Evolutionary conservation across 2,888 invertebrate species (phyloP).

Genomic region (Nephrotoma appendiculata): DNA sequence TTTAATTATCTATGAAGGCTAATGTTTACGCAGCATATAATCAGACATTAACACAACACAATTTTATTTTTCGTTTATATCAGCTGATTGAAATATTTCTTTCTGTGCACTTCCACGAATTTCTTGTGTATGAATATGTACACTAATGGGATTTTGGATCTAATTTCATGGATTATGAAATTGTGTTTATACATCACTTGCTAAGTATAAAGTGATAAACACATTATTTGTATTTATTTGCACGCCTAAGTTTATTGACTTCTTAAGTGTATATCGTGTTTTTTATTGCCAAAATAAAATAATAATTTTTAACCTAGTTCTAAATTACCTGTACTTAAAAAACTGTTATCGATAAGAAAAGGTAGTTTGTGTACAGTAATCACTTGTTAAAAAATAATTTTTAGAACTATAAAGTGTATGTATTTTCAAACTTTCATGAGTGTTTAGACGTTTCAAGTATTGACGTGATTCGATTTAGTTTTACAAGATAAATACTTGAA

Average conservation of each 20-base stretch:
- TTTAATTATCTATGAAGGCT: neutral
- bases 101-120: neutral
- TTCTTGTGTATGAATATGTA: neutral
- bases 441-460: neutral
- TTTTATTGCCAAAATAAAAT: neutral
- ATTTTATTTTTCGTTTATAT: neutral
- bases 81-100: neutral
- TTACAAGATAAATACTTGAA: neutral
- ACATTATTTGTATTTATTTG: neutral
- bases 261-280: neutral
- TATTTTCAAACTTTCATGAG: neutral
- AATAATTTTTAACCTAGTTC: neutral
- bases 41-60: neutral
- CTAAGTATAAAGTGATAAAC: neutral
- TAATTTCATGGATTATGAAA: neutral
- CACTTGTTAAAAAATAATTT: neutral
- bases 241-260: neutral
- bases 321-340: neutral
- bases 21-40: neutral
- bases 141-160: neutral
- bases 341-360: neutral
- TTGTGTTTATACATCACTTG: neutral
- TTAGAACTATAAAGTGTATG: neutral
- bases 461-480: neutral
- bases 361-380: neutral